phyloP scores from a whole-genome alignment of 2,113 vertebrate species.

The Nannospalax galili region DNA sequence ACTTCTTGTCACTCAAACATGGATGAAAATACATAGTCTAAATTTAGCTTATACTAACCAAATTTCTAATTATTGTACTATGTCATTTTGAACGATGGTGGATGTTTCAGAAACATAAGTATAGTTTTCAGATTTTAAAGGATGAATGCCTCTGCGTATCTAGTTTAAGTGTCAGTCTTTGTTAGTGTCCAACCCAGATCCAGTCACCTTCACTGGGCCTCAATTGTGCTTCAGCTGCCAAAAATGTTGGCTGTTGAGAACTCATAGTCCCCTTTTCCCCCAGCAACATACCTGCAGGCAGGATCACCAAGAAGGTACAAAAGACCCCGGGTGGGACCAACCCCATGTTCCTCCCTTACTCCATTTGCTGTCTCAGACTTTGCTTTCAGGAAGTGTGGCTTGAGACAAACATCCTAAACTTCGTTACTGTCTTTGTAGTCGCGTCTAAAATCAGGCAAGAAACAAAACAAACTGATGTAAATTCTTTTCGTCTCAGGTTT shows the following conservation, averaged over 20 bases:
- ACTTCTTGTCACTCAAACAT: slow-evolving; percentile 26
- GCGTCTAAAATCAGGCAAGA: not conserved
- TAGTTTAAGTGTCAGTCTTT: not conserved
- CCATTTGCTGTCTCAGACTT: not conserved
- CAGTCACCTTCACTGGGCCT: rapidly evolving
- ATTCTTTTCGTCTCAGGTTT: not conserved
- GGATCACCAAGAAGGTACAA: not conserved
- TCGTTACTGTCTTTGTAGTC: not conserved
- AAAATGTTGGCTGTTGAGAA: not conserved
- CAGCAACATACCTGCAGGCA: not conserved
- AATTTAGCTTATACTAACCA: slow-evolving; percentile 20
- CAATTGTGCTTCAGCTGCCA: not conserved
- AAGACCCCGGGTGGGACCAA: not conserved
- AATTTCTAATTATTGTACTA: slow-evolving; percentile 22
- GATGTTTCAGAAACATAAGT: not conserved
- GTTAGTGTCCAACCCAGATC: not conserved
- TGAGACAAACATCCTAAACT: not conserved
- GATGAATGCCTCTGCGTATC: not conserved
- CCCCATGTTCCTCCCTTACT: no score
- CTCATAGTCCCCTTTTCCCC: not conserved
- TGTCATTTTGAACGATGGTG: not conserved
- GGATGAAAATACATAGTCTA: slow-evolving; percentile 20
- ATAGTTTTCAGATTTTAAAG: not conserved
- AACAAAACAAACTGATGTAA: not conserved
- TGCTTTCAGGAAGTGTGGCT: not conserved